These are phyloP conservation scores for Lumbricus terrestris DNA, from an alignment of 2,888 invertebrate genomes.

Conservation along the genomic window DNA sequence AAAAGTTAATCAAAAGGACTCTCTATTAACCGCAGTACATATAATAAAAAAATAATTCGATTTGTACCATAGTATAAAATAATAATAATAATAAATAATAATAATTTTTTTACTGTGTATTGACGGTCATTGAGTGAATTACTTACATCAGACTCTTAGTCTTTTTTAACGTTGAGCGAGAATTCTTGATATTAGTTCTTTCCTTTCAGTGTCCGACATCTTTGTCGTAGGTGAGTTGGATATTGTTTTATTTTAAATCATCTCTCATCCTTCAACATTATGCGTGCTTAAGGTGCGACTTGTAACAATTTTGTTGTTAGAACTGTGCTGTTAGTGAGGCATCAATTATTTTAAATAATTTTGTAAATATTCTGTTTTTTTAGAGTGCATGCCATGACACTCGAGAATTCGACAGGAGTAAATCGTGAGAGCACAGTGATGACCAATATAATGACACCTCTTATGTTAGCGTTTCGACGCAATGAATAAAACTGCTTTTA, in stretches of 20 bases:
- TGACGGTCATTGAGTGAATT: too few species aligned
- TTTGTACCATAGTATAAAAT: too few species aligned
- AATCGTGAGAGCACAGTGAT: slow-evolving; percentile 3
- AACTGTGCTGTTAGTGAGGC: not conserved
- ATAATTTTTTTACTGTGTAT: too few species aligned
- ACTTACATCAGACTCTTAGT: too few species aligned
- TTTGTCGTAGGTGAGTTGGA: not conserved
- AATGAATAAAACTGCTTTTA: not conserved
- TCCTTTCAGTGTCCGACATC: not conserved
- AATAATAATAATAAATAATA: too few species aligned
- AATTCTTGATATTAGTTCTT: not conserved
- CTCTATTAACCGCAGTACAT: too few species aligned
- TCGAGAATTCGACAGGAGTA: not conserved
- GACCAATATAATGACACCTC: slow-evolving; percentile 3
- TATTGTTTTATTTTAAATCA: not conserved
- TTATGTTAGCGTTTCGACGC: slow-evolving; percentile 3
- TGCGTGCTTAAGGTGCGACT: not conserved
- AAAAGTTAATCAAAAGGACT: too few species aligned
- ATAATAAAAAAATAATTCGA: too few species aligned
- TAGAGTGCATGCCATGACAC: not conserved
- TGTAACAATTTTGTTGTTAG: not conserved
- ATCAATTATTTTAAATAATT: not conserved
- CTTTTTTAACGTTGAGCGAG: not conserved
- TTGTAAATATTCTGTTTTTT: not conserved
- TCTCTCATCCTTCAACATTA: not conserved